Conservation (phyloP, 2,797 vertebrate species). For the Artibeus lituratus region DNA sequence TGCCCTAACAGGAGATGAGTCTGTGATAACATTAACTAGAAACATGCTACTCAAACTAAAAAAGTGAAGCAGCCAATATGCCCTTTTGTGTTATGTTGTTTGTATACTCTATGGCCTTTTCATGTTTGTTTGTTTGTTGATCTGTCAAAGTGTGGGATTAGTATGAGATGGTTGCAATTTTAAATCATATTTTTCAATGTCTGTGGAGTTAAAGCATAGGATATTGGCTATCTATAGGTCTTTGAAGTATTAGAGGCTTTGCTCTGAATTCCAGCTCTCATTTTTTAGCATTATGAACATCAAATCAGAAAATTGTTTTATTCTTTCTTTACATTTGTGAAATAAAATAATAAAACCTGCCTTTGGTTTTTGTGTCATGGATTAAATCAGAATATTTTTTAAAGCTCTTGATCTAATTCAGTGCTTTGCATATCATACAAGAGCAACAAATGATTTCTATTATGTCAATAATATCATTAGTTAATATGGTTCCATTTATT, state of each 20-base stretch:
- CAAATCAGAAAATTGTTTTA: neutral
- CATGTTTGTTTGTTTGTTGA: neutral
- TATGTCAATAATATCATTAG: neutral
- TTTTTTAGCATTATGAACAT: neutral
- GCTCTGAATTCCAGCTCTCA: neutral
- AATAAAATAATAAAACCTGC: neutral
- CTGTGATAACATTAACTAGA: neutral
- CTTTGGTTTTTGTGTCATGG: neutral
- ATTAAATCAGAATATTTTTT: neutral
- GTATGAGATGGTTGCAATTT: neutral
- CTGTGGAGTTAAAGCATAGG: neutral
- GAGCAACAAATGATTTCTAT: neutral
- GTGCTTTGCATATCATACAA: neutral
- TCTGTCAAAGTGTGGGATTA: neutral
- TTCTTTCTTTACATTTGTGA: neutral
- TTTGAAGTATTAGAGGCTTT: neutral
- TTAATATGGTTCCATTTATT: neutral
- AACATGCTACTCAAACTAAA: neutral
- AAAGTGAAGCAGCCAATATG: rapidly evolving
- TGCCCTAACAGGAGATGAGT: neutral
- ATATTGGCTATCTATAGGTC: neutral
- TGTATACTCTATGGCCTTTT: neutral
- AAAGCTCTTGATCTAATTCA: neutral
- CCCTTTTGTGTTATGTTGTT: neutral
- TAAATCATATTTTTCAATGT: neutral